Evolutionary conservation across 2,888 invertebrate genomes (phyloP), one percentile per base, ranked within the genome.

Genomic region (Chaetoderma sp.): DNA sequence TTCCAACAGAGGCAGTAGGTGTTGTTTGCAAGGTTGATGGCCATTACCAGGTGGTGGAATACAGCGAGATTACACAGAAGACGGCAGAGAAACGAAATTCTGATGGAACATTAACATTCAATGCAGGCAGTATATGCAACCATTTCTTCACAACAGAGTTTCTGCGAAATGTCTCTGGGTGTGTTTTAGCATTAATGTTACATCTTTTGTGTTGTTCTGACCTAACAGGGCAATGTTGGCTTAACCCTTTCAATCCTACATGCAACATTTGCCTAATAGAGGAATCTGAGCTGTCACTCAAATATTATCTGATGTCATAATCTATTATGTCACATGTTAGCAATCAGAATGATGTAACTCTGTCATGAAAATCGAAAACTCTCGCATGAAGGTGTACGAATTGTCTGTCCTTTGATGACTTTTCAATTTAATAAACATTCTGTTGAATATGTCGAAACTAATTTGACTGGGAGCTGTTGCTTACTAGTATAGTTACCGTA

Each of bases 71-170:
- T 59, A 93, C 95, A 0, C 89, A 92, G 39, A 91, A 93, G 76
- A 94, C 96, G 0, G 93, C 98, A 0, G 93, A 94, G 86, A 90
- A 92, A 77, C 77, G 83, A 58, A 93, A 94, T 69, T 70, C 83
- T 1, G 92, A 94, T 73, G 96, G 96, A 0, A 89, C 92, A 57
- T 89, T 99, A 0, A 91, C 93, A 0, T 99, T 96, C 85, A 94
- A 92, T 63, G 96, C 98, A 1, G 99, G 98, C 1, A 98, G 96
- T 84, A 99, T 99, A 71, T 98, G 98, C 86, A 99, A 98, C 86
- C 99, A 99, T 82, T 97, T 95, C 84, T 99, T 99, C 87, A 93
- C 94, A 0, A 88, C 93, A 0, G 91, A 93, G 63, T 99, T 99
- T 86, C 88, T 99, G 4, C 88, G 90, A 32, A 89, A 90, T 77